Evolutionary conservation across 2,113 vertebrate genomes (phyloP), one percentile per base, ranked within the genome.

Genomic region (Eleginops maclovinus): DNA sequence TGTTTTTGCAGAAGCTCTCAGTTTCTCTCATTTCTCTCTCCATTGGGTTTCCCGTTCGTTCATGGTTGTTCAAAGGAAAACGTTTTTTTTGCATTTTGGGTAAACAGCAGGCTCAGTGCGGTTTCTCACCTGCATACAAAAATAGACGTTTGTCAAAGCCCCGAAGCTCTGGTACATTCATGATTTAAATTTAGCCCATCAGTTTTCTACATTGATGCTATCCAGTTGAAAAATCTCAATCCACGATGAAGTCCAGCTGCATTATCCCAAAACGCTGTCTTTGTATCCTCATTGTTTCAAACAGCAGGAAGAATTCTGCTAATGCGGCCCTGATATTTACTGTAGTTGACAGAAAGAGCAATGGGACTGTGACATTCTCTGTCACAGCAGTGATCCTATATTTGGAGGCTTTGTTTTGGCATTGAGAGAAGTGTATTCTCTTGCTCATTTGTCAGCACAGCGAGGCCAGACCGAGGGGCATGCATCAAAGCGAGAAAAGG

Each of bases 41-140:
- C 71, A 69, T 4, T 79, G 90, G 89, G 81, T 84, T 86, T 75
- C 70, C 40, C 4, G 14, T 79, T 73, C 73, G 66, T 70, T 84
- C 72, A 69, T 86, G 91, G 90, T 91, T 92, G 89, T 91, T 91
- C 68, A 88, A 90, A 92, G 91, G 92, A 94, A 92, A 91, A 91
- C 87, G 72, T 84, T 76, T 84, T 74, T 84, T 76, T 84, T 74
- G 55, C 24, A 81, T 60, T 88, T 75, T 54, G n/a, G 21, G 58
- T 58, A 59, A 84, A 75, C 22, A 31, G 12, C n/a, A 9, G 17
- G 24, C 54, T 44, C 28, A 77, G 28, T 14, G 36, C 14, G 40
- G 17, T 72, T 5, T 63, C 60, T 36, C n/a, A 63, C 19, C 47
- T 72, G 54, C 36, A 75, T 70, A 28, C 16, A 47, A 51, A 72